Evolutionary conservation across 2,888 invertebrate species (phyloP).

Genomic region (Luperina nickerlii): DNA sequence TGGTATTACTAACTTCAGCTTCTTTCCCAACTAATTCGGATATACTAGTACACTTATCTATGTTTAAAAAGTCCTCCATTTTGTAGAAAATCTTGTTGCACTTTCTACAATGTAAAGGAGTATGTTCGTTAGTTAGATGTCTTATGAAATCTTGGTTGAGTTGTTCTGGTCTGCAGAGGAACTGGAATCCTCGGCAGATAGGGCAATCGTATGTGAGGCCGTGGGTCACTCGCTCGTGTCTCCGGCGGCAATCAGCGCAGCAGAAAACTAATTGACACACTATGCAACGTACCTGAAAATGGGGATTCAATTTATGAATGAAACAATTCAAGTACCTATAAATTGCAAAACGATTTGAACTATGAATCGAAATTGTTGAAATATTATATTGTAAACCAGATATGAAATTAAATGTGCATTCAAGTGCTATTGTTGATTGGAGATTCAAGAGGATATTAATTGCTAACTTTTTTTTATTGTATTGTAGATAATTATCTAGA

Average conservation of each 20-base stretch:
- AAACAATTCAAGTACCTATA: background rate
- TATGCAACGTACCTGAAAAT: conserved; percentile 84
- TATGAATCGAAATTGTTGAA: background rate
- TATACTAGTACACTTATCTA: conserved; percentile 83
- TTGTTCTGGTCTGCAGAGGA: conserved; percentile 78
- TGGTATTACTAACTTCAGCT: conserved; percentile 60
- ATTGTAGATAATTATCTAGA: background rate
- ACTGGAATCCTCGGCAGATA: conserved; percentile 82
- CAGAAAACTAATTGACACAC: conserved; percentile 85
- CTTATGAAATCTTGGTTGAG: conserved; percentile 78
- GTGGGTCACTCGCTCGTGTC: conserved; percentile 82
- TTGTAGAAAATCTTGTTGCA: conserved; percentile 79
- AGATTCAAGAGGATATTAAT: background rate
- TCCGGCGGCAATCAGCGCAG: conserved; percentile 84
- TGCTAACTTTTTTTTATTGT: background rate
- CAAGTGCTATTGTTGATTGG: background rate
- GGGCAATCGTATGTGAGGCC: conserved; percentile 84
- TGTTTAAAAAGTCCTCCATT: conserved; percentile 82
- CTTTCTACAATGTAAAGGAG: conserved; percentile 84
- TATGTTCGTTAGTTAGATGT: conserved; percentile 81
- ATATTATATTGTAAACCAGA: background rate
- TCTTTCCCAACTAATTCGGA: conserved; percentile 78
- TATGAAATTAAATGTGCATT: background rate
- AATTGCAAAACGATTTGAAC: background rate
- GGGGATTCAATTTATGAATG: background rate